Base-by-base conservation (phyloP, 2,797 vertebrate genomes). In the Anguilla pacifica region DNA sequence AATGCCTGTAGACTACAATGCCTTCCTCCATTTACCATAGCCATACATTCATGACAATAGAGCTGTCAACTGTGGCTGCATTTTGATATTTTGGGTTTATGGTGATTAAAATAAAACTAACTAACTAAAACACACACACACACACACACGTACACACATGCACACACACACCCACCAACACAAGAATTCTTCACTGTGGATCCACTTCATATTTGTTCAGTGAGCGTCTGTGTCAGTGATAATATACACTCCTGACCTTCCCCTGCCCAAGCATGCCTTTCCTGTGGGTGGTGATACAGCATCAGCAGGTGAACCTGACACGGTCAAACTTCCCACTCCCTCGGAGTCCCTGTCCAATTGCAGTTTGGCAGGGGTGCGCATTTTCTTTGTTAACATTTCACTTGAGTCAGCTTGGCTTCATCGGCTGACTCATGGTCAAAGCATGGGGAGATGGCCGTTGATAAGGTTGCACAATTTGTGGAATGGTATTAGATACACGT, bases 191-290 rank as follows among this genome's bases (percentile, higher is more conserved):
- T 64, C 61, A 64, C 22, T 64, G 22, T 64, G 61, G 25, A 25
- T n/a, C n/a, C 28, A 9, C 64, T 70, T 31, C 28, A 72, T 72
- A 72, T 28, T 77, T 43, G 3, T 15, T 77, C 28, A 7, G 43
- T 77, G 72, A 39, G 43, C 39, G 31, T 19, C 72, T 77, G 31
- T 39, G 31, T 77, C 35, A 77, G 72, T 19, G 22, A 77, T 43
- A 25, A 19, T 39, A 17, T 77, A 77, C 13, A 31, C 67, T 77
- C 72, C 15, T 86, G 51, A 86, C 85, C 85, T 77, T 72, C 31
- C 35, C 25, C 64, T 39, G n/a, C n/a, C 25, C n/a, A 28, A 28
- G 11, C 28, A 31, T 31, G n/a, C 67, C 67, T 72, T 72, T 72
- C 31, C 67, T 11, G n/a, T 72, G 67, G 67, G n/a, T 72, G 67